Evolutionary conservation across 1,140 invertebrate species (phyloP).

Genomic region (Glomeris maerens): DNA sequence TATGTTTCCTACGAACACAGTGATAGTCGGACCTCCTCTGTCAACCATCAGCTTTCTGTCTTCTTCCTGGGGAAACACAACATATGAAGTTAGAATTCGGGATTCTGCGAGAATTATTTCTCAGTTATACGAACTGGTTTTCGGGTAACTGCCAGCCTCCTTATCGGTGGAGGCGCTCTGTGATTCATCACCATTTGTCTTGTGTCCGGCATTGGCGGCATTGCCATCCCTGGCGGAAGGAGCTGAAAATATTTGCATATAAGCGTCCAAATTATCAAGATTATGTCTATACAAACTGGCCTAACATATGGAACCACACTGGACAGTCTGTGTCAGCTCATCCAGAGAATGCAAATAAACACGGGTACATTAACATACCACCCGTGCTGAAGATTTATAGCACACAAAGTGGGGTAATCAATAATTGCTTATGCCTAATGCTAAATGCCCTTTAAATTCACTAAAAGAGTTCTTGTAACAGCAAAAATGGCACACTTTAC

Average conservation of each 20-base stretch:
- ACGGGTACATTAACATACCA: background rate
- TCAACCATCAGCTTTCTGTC: conserved; percentile 19
- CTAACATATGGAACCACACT: too few species aligned
- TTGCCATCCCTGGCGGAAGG: conserved; percentile 1
- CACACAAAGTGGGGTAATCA: conserved; percentile 14
- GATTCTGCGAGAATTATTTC: background rate
- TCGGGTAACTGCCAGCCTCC: background rate
- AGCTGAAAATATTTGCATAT: conserved; percentile 2
- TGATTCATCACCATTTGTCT: background rate
- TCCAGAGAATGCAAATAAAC: conserved; percentile 7
- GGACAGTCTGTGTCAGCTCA: background rate
- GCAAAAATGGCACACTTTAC: too few species aligned
- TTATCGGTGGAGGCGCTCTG: background rate
- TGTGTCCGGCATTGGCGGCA: background rate
- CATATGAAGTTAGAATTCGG: background rate
- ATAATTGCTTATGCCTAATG: background rate
- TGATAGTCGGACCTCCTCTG: conserved; percentile 66
- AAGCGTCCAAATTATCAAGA: conserved; percentile 1
- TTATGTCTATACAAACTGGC: too few species aligned
- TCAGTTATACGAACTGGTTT: background rate
- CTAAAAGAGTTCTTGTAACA: too few species aligned
- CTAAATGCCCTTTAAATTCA: too few species aligned
- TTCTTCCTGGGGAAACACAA: conserved; percentile 19
- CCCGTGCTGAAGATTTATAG: background rate
- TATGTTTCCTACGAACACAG: conserved; percentile 97